Evolutionary conservation across 2,888 invertebrate species (phyloP), one percentile per base, ranked within the genome.

Genomic region (Anarsia innoxiella): DNA sequence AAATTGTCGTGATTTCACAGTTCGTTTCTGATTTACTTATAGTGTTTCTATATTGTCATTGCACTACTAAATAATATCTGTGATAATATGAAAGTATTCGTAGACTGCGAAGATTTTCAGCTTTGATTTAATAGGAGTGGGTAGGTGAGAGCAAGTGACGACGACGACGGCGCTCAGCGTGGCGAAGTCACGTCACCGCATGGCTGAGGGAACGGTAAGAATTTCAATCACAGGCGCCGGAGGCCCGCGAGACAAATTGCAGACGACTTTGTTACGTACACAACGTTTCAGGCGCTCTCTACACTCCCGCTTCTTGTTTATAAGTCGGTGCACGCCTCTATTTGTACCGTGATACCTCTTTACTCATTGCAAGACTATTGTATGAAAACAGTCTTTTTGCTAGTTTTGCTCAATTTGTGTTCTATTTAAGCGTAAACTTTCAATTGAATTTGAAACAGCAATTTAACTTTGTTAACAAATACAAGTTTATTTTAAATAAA

Each of bases 191-290:
- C 57, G 61, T 57, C 51, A 45, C 47, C 49, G 49, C 45, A 46
- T 44, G 58, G 53, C 53, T 53, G 58, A 48, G 56, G 53, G 58
- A 61, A 48, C 58, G 59, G 54, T 56, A 68, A 66, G 66, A 68
- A 67, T 70, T 66, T 64, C 69, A 66, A 71, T 69, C 66, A 66
- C 60, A 56, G 53, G 39, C 50, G 51, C 42, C 44, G 51, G 46
- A 53, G 57, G 53, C 53, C 54, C 40, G 41, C 49, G 58, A 67
- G 64, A 72, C 68, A 68, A 68, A 72, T 68, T 66, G 64, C 56
- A 66, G 59, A 63, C 59, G 59, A 69, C 61, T 66, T 59, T 58
- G 57, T 63, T 54, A 60, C 50, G 45, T 52, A 41, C 36, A 40
- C 41, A 34, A 32, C 38, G 41, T 41, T 40, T 32, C 31, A 29